Evolutionary conservation across 2,113 vertebrate genomes (phyloP).

Genomic region (Acrocephalus arundinaceus): DNA sequence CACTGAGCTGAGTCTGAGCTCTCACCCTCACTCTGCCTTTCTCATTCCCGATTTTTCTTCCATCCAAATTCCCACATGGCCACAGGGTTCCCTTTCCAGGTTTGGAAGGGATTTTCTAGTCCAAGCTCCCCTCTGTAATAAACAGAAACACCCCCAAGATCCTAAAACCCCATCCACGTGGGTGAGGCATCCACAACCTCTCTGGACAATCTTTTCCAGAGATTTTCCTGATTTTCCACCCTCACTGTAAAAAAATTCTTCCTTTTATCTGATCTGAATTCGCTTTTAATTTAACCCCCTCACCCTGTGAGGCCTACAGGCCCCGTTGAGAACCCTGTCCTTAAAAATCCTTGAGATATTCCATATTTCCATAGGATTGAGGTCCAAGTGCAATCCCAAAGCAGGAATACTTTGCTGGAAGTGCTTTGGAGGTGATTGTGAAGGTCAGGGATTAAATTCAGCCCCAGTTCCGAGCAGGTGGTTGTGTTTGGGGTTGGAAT

Average conservation of each 20-base stretch:
- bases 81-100: background rate
- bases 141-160: background rate
- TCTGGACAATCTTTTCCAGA: background rate
- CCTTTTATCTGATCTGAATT: background rate
- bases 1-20: background rate
- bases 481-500: background rate
- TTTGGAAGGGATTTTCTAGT: background rate
- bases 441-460: background rate
- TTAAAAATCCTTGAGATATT: background rate
- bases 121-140: background rate
- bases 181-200: background rate
- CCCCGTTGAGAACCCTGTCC: fast-evolving
- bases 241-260: background rate
- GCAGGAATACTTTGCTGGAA: background rate
- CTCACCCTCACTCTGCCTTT: background rate
- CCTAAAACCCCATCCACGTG: background rate
- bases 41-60: background rate
- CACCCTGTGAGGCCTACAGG: background rate
- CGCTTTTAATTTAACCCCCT: fast-evolving
- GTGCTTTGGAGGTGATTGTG: background rate
- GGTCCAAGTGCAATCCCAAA: background rate
- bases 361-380: background rate
- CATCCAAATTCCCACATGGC: background rate
- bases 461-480: background rate
- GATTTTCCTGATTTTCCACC: background rate